phyloP scores from a whole-genome alignment of 2,888 invertebrate genomes.

The Hydrotaea diabolus region DNA sequence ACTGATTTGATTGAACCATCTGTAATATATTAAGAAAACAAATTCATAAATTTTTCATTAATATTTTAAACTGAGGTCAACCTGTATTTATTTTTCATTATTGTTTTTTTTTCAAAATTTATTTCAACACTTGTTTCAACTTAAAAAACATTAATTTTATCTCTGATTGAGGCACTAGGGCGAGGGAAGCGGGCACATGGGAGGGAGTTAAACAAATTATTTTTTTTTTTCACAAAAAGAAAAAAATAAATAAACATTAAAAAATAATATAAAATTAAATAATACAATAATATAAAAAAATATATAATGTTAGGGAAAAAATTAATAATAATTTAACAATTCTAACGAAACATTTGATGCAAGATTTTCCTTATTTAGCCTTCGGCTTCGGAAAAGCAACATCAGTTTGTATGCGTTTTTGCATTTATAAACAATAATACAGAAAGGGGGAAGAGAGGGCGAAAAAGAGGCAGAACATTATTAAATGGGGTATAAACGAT shows the following conservation, averaged over 20 bases:
- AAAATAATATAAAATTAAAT: slow-evolving; percentile 50
- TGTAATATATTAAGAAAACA: no score
- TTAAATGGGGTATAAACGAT: neutral
- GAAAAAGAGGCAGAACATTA: neutral
- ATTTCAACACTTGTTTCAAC: slow-evolving; percentile 42
- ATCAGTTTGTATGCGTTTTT: slow-evolving; percentile 62
- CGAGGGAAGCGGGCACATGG: slow-evolving; percentile 38
- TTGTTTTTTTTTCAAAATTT: slow-evolving; percentile 39
- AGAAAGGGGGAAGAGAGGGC: neutral
- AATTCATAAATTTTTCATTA: no score
- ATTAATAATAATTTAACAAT: slow-evolving; percentile 56
- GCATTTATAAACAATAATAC: neutral
- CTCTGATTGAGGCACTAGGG: slow-evolving; percentile 34
- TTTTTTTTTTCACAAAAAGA: slow-evolving; percentile 62
- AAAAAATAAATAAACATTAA: slow-evolving; percentile 55
- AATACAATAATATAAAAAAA: slow-evolving; percentile 55
- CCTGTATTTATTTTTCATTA: neutral
- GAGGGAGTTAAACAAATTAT: slow-evolving; percentile 36
- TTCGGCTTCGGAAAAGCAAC: slow-evolving; percentile 69
- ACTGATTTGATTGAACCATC: no score
- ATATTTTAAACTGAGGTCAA: no score
- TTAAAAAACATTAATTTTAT: slow-evolving; percentile 44
- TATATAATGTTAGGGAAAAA: neutral
- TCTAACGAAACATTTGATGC: slow-evolving; percentile 47
- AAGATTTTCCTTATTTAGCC: slow-evolving; percentile 1